A percentile compares a stretch with the other conserved stretches of the same genome.
Conservation (phyloP, 2,797 vertebrate genomes). For the Phrynocephalus forsythii region DNA sequence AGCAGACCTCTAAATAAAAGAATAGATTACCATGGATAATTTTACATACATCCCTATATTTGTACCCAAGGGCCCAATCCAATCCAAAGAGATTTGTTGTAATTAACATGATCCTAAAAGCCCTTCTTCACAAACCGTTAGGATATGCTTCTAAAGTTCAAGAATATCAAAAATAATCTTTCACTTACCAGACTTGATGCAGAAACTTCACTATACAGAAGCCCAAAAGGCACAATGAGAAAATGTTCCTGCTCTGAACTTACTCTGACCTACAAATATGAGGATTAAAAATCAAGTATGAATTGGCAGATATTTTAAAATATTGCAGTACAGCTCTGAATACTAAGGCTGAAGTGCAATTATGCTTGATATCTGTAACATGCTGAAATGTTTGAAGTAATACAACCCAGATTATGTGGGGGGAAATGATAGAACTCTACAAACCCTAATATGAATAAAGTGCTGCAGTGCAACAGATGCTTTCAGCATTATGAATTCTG, state of each 20-base stretch:
- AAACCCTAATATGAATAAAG: background rate
- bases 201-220: constrained; percentile 97
- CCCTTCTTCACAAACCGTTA: background rate
- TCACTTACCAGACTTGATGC: constrained; percentile 94
- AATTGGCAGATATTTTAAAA: constrained; percentile 15
- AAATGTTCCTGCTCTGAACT: constrained; percentile 94
- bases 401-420: background rate
- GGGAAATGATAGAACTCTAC: background rate
- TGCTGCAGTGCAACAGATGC: background rate
- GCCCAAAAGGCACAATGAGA: constrained; percentile 95
- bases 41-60: background rate
- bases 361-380: background rate
- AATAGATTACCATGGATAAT: too few species aligned
- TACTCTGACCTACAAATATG: constrained; percentile 86
- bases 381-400: background rate
- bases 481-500: background rate
- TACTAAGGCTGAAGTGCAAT: background rate
- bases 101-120: background rate
- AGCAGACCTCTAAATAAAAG: background rate
- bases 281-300: constrained; percentile 16
- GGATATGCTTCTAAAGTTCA: background rate
- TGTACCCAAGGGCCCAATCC: too few species aligned
- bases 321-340: background rate
- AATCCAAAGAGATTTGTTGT: background rate
- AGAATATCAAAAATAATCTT: background rate